A percentile compares a stretch with the other conserved stretches of the same genome.
phyloP scores from a whole-genome alignment of 2,797 vertebrate species.

The Iguana delicatissima region DNA sequence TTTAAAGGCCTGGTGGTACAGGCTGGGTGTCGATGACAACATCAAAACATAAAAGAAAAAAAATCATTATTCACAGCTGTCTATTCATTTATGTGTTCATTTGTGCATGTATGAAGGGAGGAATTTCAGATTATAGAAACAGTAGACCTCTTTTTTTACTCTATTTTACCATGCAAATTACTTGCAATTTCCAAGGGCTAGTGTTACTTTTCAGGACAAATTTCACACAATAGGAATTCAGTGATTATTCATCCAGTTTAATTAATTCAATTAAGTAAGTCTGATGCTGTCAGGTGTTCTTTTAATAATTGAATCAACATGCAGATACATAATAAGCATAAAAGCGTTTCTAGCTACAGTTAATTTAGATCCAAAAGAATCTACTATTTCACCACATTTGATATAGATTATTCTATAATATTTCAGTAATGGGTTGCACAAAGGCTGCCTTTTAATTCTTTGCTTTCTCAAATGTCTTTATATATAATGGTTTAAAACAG shows the following conservation, averaged over 20 bases:
- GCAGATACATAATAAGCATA: constrained; percentile 89
- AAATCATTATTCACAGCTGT: constrained; percentile 68
- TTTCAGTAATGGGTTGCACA: constrained; percentile 88
- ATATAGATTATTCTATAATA: constrained; percentile 91
- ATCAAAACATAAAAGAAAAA: constrained; percentile 62
- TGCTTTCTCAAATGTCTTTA: constrained; percentile 88
- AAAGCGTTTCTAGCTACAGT: constrained; percentile 90
- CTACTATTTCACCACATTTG: constrained; percentile 85
- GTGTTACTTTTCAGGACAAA: constrained; percentile 86
- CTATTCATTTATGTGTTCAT: constrained; percentile 73
- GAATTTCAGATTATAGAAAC: constrained; percentile 72
- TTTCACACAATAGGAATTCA: constrained; percentile 85
- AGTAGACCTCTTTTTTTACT: constrained; percentile 73
- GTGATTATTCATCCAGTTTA: constrained; percentile 87
- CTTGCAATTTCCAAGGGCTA: constrained; percentile 83
- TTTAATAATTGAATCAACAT: constrained; percentile 94
- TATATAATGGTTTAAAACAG: constrained; percentile 89
- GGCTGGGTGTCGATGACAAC: constrained; percentile 47
- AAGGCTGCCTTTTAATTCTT: constrained; percentile 87
- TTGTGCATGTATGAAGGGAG: constrained; percentile 69
- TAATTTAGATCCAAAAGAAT: constrained; percentile 91
- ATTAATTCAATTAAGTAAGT: constrained; percentile 94
- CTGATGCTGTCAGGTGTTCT: constrained; percentile 89
- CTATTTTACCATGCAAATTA: constrained; percentile 82
- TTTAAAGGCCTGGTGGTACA: constrained; percentile 61